Evolutionary conservation across 2,113 vertebrate genomes (phyloP), one percentile per base, ranked within the genome.

Genomic region (Nanger granti): DNA sequence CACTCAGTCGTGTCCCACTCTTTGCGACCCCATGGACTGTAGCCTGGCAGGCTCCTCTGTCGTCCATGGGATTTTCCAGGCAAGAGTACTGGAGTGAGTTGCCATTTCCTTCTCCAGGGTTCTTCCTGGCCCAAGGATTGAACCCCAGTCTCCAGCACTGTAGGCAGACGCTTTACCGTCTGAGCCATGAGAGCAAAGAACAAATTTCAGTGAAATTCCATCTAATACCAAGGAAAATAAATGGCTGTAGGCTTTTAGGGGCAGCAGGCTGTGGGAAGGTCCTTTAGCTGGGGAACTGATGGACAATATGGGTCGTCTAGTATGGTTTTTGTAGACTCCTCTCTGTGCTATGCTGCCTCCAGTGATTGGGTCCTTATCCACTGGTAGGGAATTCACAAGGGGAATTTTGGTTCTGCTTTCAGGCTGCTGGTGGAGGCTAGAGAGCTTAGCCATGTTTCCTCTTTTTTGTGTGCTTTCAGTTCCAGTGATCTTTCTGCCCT

Each of bases 1-100:
- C 4, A 0, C 18, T 37, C n/a, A 6, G 18, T 73, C 0, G 0
- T 37, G 66, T 37, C 66, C 18, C 8, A 73, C n/a, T 73, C 66
- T 73, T 37, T 73, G 66, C 0, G 4, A 73, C 18, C n/a, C n/a
- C n/a, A 37, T 73, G n/a, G n/a, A 73, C 66, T 69, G 41, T 41
- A 37, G 66, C n/a, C 66, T 22, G 18, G n/a, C 66, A 73, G 66
- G n/a, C 9, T 73, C 66, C n/a, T 37, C 18, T 0, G 0, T 69
- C 1, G 0, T 73, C 4, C 66, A 37, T 73, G 66, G 66, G 66
- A 22, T 73, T 22, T 37, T 73, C 66, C 66, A 37, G n/a, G 66
- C 66, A 73, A 73, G n/a, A 73, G 66, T 73, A 73, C 66, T 73
- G 66, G n/a, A 73, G 18, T 73, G 66, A 10, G n/a, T 73, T 47